A percentile compares a stretch with the other conserved stretches of the same genome.
These are phyloP conservation scores for Drosophila paracracens DNA, from an alignment of 2,888 invertebrate species.

Conservation along the genomic window DNA sequence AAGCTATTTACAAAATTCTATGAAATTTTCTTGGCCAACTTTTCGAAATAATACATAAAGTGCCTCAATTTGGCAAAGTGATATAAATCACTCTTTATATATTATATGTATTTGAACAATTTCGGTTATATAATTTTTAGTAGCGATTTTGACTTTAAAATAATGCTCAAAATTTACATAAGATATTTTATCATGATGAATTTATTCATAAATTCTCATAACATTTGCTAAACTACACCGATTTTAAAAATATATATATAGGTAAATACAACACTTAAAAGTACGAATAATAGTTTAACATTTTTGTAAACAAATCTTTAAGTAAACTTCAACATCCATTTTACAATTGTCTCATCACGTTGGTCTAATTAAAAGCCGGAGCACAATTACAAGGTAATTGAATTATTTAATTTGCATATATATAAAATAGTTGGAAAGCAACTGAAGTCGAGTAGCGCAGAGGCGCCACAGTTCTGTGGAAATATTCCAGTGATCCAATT, in stretches of 20 bases:
- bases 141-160: not conserved
- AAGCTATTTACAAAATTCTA: not conserved
- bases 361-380: conserved; percentile 31
- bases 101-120: too few species aligned
- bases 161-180: not conserved
- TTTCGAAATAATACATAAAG: not conserved
- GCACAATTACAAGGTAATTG: conserved; percentile 52
- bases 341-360: not conserved
- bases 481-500: conserved; percentile 49
- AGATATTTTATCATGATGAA: not conserved
- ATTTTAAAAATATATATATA: not conserved
- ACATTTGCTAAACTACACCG: not conserved
- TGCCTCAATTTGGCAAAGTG: not conserved
- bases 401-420: conserved; percentile 65
- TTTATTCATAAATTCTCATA: not conserved
- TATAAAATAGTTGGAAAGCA: conserved; percentile 11
- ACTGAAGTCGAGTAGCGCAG: conserved; percentile 4
- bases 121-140: not conserved
- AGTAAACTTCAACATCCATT: not conserved
- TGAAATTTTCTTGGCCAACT: not conserved
- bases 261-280: not conserved
- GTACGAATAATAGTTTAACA: not conserved
- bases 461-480: conserved; percentile 22
- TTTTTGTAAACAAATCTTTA: not conserved
- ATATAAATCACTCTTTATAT: not conserved